Percentiles rank a stretch among this genome's conserved stretches.
These are phyloP conservation scores for Dicranocentrus wangi DNA, from an alignment of 2,888 invertebrate species.

Conservation along the genomic window DNA sequence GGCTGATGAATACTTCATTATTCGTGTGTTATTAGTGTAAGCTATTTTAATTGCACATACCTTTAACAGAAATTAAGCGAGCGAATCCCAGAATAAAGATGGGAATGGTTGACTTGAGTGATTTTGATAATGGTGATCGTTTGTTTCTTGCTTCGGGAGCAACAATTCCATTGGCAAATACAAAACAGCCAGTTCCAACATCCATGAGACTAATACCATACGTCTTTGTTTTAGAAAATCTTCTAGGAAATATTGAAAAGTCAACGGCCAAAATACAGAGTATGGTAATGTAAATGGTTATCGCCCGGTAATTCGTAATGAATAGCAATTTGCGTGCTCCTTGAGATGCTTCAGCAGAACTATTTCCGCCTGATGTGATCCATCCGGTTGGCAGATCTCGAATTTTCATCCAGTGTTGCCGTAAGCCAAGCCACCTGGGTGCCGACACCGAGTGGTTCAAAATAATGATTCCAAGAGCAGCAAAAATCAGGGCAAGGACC, in stretches of 20 bases:
- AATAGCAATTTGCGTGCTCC: constrained; percentile 70
- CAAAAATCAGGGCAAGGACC: constrained; percentile 30
- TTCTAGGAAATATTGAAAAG: constrained; percentile 88
- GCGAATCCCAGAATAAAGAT: constrained; percentile 80
- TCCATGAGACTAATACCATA: constrained; percentile 96
- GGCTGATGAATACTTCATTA: background rate
- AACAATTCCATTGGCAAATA: constrained; percentile 86
- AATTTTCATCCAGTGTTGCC: constrained; percentile 57
- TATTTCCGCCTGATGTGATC: constrained; percentile 11
- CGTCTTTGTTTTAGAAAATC: constrained; percentile 89
- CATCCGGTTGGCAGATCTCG: constrained; percentile 56
- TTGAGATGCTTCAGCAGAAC: no score
- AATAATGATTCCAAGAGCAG: constrained; percentile 58
- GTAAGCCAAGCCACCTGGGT: constrained; percentile 65
- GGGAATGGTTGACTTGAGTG: constrained; percentile 75
- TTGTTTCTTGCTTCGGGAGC: constrained; percentile 78
- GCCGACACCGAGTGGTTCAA: constrained; percentile 69
- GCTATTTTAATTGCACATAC: constrained; percentile 44
- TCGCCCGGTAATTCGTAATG: constrained; percentile 82
- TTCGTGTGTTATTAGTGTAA: constrained; percentile 1
- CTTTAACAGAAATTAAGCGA: constrained; percentile 75
- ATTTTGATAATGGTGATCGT: constrained; percentile 74
- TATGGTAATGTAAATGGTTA: constrained; percentile 83
- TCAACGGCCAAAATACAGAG: constrained; percentile 95
- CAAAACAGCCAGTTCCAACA: constrained; percentile 91